phyloP scores from a whole-genome alignment of 2,113 vertebrate species.

The Himantopus leucocephalus region DNA sequence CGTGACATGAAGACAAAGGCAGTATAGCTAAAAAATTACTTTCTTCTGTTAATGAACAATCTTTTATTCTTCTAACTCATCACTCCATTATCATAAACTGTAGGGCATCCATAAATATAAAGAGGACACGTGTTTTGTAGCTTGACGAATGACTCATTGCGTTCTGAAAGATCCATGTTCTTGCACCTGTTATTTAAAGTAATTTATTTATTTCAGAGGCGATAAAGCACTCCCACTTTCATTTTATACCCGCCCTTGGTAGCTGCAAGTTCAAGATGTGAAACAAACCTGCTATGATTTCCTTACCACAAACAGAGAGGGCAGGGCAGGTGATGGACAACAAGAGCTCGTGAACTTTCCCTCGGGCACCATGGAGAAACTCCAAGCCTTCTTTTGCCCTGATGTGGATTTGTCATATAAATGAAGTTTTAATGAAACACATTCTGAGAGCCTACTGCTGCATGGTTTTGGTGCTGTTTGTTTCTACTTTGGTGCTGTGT shows the following conservation, averaged over 20 bases:
- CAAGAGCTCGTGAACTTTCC: conserved; percentile 62
- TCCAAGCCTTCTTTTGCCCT: conserved; percentile 25
- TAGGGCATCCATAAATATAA: conserved; percentile 17
- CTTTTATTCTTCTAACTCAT: not conserved
- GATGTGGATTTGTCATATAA: conserved; percentile 16
- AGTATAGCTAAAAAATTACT: not conserved
- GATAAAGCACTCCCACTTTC: not conserved
- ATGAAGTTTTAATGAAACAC: conserved; percentile 52
- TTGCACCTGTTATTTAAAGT: conserved; percentile 20
- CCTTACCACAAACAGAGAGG: conserved; percentile 20
- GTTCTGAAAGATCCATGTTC: not conserved
- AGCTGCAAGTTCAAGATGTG: conserved; percentile 33
- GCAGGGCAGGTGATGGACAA: conserved; percentile 17
- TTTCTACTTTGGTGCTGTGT: not conserved
- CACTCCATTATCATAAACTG: not conserved
- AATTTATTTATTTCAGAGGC: conserved; percentile 45
- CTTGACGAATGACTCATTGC: not conserved
- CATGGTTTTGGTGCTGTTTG: not conserved
- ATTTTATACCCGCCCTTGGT: conserved; percentile 33
- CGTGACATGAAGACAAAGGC: not conserved
- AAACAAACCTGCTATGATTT: conserved; percentile 38
- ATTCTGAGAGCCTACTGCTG: not conserved
- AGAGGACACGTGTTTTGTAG: not conserved
- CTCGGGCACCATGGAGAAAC: conserved; percentile 37
- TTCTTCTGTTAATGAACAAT: not conserved